Evolutionary conservation across 2,113 vertebrate genomes (phyloP), one percentile per base, ranked within the genome.

Genomic region (Nerophis ophidion): DNA sequence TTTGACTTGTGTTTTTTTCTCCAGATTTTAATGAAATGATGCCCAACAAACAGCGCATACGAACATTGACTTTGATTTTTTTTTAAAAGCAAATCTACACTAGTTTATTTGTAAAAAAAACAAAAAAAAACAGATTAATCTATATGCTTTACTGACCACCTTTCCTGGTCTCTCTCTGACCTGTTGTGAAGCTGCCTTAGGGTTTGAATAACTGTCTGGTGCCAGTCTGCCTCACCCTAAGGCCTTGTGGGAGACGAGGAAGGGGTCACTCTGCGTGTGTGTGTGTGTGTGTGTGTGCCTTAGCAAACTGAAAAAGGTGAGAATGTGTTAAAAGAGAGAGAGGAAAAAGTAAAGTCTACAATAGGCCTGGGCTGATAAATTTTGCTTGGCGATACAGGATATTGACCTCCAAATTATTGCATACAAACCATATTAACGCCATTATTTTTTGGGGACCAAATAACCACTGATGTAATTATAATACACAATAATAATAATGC

Each of bases 161-260:
- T 44, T 59, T 53, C 48, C 62, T 54, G 34, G 5, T 76, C 69
- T 65, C 47, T 60, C 47, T 79, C 72, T 84, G 87, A 88, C 87
- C 83, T 86, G 83, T 81, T 82, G 81, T 76, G 80, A 83, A 68
- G 70, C 63, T 59, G 87, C 88, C 86, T 68, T 63, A 77, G 84
- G 90, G 80, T 61, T 82, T 82, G 65, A 90, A 90, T 89, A 90
- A 88, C 86, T 89, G 88, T 87, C 86, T 90, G 89, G 89, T 90
- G 89, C 89, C 88, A 90, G 74, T 82, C 88, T 86, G 82, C 88
- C 82, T 90, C 72, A 73, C 86, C 86, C 84, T 77, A 72, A 80
- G 81, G 87, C 82, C 83, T 87, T 79, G 64, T 81, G 83, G 83
- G 85, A 84, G 86, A 89, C 83, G 88, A 87, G 84, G 76, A 79